A percentile compares a stretch with the other conserved stretches of the same genome.
Conservation (phyloP, 2,797 vertebrate genomes). For the Parambassis ranga region DNA sequence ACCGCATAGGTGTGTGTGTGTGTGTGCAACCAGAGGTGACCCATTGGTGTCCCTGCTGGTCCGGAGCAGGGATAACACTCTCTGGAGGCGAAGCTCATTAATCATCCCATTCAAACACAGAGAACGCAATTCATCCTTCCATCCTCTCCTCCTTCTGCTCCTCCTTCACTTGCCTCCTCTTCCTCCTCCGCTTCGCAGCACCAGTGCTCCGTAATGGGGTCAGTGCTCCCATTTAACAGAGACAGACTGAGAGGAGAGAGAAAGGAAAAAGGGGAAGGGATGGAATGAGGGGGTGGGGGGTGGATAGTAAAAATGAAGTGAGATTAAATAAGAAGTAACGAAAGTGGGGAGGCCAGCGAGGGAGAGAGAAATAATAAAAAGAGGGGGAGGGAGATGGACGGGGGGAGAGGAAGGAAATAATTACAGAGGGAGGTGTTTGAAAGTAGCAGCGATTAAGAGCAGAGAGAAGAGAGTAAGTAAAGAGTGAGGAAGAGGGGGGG, state of each 20-base stretch:
- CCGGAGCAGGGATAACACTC: slow-evolving; percentile 71
- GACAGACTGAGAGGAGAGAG: slow-evolving; percentile 52
- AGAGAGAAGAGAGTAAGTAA: slow-evolving; percentile 47
- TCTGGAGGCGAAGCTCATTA: slow-evolving; percentile 71
- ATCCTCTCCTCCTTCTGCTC: slow-evolving; percentile 66
- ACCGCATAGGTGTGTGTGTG: not conserved
- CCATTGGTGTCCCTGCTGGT: slow-evolving; percentile 72
- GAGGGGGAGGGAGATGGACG: slow-evolving; percentile 14
- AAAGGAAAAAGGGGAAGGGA: slow-evolving; percentile 12
- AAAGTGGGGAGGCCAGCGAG: slow-evolving; percentile 50
- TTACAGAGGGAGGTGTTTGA: slow-evolving; percentile 68
- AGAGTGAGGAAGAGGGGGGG: not conserved
- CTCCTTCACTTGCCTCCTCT: slow-evolving; percentile 61
- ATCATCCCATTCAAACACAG: slow-evolving; percentile 75
- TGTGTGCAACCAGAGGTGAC: slow-evolving; percentile 62
- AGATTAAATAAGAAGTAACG: slow-evolving; percentile 75
- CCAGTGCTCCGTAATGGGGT: slow-evolving; percentile 72
- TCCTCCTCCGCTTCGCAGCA: slow-evolving; percentile 45
- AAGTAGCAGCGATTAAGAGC: slow-evolving; percentile 59
- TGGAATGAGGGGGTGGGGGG: not conserved
- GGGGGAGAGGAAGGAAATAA: slow-evolving; percentile 58
- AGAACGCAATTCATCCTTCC: slow-evolving; percentile 63
- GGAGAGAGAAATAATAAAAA: slow-evolving; percentile 60
- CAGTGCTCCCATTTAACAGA: slow-evolving; percentile 79
- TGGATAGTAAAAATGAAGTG: slow-evolving; percentile 44